phyloP scores from a whole-genome alignment of 1,140 invertebrate genomes.

The Drosophila serrata region DNA sequence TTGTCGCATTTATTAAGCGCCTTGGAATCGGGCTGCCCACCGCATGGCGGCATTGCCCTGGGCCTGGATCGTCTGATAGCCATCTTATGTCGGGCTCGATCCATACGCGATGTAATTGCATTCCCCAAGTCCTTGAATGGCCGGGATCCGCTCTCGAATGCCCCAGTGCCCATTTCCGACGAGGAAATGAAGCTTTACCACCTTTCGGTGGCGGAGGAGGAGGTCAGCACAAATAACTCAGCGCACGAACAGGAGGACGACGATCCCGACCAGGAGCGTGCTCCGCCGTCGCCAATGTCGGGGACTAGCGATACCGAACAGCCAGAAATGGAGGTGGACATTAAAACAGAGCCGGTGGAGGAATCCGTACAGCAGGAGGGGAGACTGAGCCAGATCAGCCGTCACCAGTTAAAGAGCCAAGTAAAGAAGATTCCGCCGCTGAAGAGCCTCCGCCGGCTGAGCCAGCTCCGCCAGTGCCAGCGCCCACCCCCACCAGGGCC shows the following conservation, averaged over 20 bases:
- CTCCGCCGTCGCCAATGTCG: constrained; percentile 72
- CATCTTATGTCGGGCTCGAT: constrained; percentile 90
- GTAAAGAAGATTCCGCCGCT: background rate
- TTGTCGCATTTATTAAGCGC: constrained; percentile 95
- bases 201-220: constrained; percentile 55
- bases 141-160: constrained; percentile 93
- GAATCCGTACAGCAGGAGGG: background rate
- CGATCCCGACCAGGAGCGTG: constrained; percentile 72
- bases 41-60: constrained; percentile 99
- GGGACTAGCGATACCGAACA: constrained; percentile 63
- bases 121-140: constrained; percentile 98
- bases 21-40: constrained; percentile 95
- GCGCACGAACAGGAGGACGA: constrained; percentile 70
- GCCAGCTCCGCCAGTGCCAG: constrained; percentile 1
- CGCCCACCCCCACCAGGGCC: constrained; percentile 32
- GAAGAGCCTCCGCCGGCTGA: constrained; percentile 11
- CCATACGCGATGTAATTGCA: constrained; percentile 98
- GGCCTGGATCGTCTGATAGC: constrained; percentile 95
- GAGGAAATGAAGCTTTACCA: constrained; percentile 91
- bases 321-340: constrained; percentile 59
- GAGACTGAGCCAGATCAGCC: background rate
- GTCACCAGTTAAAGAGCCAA: constrained; percentile 1
- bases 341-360: constrained; percentile 43
- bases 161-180: constrained; percentile 91
- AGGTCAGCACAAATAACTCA: constrained; percentile 39